Conservation (phyloP, 1,140 invertebrate species). For the Sesamia nonagrioides region DNA sequence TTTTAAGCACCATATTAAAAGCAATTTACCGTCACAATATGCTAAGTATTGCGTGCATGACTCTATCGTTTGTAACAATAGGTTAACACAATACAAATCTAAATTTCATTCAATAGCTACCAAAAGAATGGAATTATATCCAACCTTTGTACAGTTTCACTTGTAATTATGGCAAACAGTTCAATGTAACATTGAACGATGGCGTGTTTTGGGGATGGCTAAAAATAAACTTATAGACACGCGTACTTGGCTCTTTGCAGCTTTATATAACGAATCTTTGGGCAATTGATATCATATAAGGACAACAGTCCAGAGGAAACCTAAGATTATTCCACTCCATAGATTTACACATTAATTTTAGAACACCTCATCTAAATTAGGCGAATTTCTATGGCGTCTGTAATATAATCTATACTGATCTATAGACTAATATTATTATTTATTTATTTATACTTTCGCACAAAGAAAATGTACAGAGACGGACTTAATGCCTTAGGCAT, state of each 20-base stretch:
- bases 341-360: no score
- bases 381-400: no score
- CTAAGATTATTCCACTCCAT: no score
- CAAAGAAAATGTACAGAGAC: no score
- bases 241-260: conserved; percentile 17
- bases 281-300: no score
- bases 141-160: conserved; percentile 22
- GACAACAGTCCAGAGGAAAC: no score
- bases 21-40: conserved; percentile 39
- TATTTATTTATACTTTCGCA: no score
- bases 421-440: no score
- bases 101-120: conserved; percentile 39
- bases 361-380: no score
- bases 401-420: no score
- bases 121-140: conserved; percentile 31
- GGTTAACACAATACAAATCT: conserved; percentile 42
- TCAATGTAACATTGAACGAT: conserved; percentile 32
- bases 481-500: no score
- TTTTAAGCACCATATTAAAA: conserved; percentile 43
- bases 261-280: background rate
- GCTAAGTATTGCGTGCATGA: conserved; percentile 47
- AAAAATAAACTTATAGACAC: conserved; percentile 44
- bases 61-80: conserved; percentile 35
- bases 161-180: conserved; percentile 38
- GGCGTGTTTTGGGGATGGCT: conserved; percentile 28